A percentile compares a stretch with the other conserved stretches of the same genome.
phyloP scores from a whole-genome alignment of 1,140 invertebrate species.

The Megalopta genalis region DNA sequence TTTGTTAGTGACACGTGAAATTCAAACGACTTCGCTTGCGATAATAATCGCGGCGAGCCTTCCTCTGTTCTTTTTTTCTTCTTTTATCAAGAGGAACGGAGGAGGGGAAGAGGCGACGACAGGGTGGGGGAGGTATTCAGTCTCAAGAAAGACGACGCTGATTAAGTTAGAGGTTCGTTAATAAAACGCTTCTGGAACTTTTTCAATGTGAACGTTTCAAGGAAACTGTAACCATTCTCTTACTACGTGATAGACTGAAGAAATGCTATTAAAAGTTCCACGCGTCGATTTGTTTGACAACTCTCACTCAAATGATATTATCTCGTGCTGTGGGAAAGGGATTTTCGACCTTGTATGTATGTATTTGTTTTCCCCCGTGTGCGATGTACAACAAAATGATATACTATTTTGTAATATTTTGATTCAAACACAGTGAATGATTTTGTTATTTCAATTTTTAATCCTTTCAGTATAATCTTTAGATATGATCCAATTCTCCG shows the following conservation, averaged over 20 bases:
- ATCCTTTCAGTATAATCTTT: too few species aligned
- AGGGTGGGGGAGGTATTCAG: neutral
- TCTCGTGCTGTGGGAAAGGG: too few species aligned
- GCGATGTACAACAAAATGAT: too few species aligned
- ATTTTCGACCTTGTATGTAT: too few species aligned
- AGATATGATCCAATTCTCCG: too few species aligned
- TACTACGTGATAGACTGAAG: neutral
- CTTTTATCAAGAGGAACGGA: neutral
- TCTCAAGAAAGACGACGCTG: neutral
- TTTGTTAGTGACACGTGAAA: constrained; percentile 73
- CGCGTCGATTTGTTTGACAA: neutral
- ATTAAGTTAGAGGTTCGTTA: constrained; percentile 26
- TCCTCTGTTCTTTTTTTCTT: neutral
- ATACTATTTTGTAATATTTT: too few species aligned
- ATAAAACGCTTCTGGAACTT: constrained; percentile 13
- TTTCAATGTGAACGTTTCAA: neutral
- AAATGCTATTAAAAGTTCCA: neutral
- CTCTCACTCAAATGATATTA: neutral
- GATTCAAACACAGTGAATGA: too few species aligned
- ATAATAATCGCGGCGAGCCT: constrained; percentile 48
- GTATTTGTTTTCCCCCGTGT: too few species aligned
- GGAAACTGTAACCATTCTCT: neutral
- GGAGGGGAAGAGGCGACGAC: too few species aligned
- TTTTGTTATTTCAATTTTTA: too few species aligned
- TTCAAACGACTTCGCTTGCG: constrained; percentile 66